Base-by-base conservation (phyloP, 2,888 invertebrate species). In the Lycocerus yunnanus region DNA sequence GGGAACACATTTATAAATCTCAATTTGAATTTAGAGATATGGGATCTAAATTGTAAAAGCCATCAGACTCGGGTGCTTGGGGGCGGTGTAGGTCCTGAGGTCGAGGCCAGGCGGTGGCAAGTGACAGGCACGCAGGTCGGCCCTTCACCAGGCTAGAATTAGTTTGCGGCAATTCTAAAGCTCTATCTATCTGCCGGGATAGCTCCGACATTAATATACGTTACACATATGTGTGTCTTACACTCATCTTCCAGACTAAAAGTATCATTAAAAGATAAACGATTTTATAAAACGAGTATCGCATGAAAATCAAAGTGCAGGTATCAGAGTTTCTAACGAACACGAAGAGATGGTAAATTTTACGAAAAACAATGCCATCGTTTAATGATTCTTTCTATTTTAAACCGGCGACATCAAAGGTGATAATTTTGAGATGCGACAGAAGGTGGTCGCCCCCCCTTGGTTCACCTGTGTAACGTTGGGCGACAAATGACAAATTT, bases 41-140 rank as follows among this genome's bases (percentile, higher is more conserved):
- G 84, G 82, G 84, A 84, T 85, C 84, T 84, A 84, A 85, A 84
- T 74, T 78, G 78, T 85, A 85, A 85, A 85, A 84, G 85, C 82
- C 81, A 84, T 83, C 84, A 84, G 84, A 84, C 83, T 83, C 81
- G 82, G 83, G 81, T 81, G 80, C 80, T 84, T 82, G 84, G 85
- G 84, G 85, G 85, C 85, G 85, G 84, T 84, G 80, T 84, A 84
- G 85, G 84, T 84, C 84, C 84, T 80, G 84, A 84, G 85, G 85
- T 86, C 85, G 85, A 85, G 85, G 85, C 82, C 86, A 84, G 85
- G 85, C 85, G 85, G 86, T 86, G 86, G 86, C 86, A 86, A 86
- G 86, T 86, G 86, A 86, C 86, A 87, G 86, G 86, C 86, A 86
- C 85, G 85, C 86, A 85, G 85, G 85, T 84, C 86, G 84, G 84